phyloP scores from a whole-genome alignment of 2,888 invertebrate genomes.

The Pimpla rufipes region DNA sequence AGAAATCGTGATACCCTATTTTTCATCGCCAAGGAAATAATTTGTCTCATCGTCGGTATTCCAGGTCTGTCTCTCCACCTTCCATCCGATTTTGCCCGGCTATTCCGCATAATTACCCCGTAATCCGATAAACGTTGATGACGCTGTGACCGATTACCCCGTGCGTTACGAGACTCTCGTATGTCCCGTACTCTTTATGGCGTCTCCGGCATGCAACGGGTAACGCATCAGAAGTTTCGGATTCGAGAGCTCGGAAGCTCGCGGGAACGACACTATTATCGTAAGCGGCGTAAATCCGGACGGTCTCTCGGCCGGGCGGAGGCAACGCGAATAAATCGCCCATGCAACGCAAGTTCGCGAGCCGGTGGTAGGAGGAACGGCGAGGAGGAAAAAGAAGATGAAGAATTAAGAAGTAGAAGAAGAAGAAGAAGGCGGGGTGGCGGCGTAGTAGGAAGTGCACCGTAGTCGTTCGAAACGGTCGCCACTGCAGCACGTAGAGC shows the following conservation, averaged over 20 bases:
- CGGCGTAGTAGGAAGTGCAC: slow-evolving; percentile 73
- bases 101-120: not conserved
- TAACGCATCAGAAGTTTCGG: slow-evolving; percentile 32
- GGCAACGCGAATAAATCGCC: slow-evolving; percentile 67
- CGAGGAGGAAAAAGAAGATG: slow-evolving; percentile 40
- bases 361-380: slow-evolving; percentile 22
- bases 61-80: not conserved
- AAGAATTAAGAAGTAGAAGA: slow-evolving; percentile 35
- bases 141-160: slow-evolving; percentile 12
- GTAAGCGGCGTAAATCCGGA: slow-evolving; percentile 51
- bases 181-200: slow-evolving; percentile 16
- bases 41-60: not conserved
- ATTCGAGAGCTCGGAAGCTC: slow-evolving; percentile 41
- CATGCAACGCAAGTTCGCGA: slow-evolving; percentile 66
- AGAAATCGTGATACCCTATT: no score
- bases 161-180: not conserved
- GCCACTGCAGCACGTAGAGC: slow-evolving; percentile 35
- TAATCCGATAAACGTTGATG: slow-evolving; percentile 13
- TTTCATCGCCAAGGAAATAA: no score
- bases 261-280: slow-evolving; percentile 49
- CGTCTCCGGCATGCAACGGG: slow-evolving; percentile 21
- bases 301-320: slow-evolving; percentile 23
- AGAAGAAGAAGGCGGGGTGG: slow-evolving; percentile 56
- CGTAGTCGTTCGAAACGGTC: slow-evolving; percentile 61
- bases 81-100: not conserved